A percentile compares a stretch with the other conserved stretches of the same genome.
These are phyloP conservation scores for Drosophila persimilis DNA, from an alignment of 1,140 invertebrate species.

Conservation along the genomic window DNA sequence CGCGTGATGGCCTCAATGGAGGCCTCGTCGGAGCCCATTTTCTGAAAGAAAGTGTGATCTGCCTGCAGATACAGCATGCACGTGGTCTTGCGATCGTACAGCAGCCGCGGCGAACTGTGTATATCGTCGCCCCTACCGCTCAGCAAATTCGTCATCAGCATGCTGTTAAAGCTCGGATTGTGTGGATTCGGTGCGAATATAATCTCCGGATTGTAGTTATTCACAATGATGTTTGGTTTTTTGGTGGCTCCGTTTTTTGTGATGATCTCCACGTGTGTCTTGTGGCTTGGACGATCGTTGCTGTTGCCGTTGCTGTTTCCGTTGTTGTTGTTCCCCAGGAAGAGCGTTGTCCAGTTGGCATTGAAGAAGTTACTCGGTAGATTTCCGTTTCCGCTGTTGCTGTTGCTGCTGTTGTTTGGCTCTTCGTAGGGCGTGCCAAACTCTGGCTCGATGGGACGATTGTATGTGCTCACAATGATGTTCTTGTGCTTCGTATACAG, in stretches of 20 bases:
- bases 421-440: conserved; percentile 72
- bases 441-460: conserved; percentile 71
- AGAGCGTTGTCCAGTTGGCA: conserved; percentile 82
- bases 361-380: conserved; percentile 82
- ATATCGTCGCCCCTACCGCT: conserved; percentile 85
- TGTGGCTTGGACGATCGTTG: conserved; percentile 85
- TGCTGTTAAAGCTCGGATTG: conserved; percentile 84
- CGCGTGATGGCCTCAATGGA: conserved; percentile 97
- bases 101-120: conserved; percentile 78
- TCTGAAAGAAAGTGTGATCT: conserved; percentile 96
- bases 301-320: conserved; percentile 9
- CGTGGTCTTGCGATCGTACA: conserved; percentile 87
- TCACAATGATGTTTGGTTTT: conserved; percentile 82
- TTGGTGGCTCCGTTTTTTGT: conserved; percentile 85
- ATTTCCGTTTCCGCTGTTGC: conserved; percentile 75
- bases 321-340: conserved; percentile 55
- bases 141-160: conserved; percentile 86
- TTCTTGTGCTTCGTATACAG: conserved; percentile 81
- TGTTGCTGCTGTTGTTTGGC: conserved; percentile 65
- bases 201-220: conserved; percentile 82
- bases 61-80: conserved; percentile 97
- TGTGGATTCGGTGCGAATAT: conserved; percentile 79
- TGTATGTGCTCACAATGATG: conserved; percentile 82
- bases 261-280: conserved; percentile 86
- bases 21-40: conserved; percentile 95